phyloP scores from a whole-genome alignment of 2,888 invertebrate genomes.

The Caenorhabditis auriculariae region DNA sequence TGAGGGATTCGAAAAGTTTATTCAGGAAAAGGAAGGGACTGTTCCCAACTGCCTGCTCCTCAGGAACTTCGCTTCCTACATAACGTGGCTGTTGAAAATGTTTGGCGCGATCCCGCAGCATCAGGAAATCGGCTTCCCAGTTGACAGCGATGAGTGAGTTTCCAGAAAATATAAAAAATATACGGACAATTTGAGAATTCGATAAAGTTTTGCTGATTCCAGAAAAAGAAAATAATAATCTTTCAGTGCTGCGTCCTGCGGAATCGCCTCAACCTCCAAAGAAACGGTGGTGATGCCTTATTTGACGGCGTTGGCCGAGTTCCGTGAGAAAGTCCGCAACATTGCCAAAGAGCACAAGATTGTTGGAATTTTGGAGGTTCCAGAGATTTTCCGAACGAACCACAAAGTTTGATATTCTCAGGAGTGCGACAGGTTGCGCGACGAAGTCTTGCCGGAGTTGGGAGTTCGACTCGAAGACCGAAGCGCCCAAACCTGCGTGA shows the following conservation, averaged over 20 bases:
- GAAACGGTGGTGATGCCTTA: constrained; percentile 87
- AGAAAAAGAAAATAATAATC: not conserved
- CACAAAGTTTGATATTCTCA: constrained; percentile 58
- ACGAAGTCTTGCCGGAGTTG: constrained; percentile 81
- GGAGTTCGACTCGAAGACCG: constrained; percentile 86
- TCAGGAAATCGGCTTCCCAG: constrained; percentile 46
- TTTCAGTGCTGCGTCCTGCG: constrained; percentile 2
- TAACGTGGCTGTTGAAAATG: constrained; percentile 71
- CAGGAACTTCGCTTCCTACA: constrained; percentile 77
- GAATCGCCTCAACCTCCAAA: constrained; percentile 52
- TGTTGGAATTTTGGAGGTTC: constrained; percentile 48
- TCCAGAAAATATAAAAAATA: not conserved
- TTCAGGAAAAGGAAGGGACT: constrained; percentile 67
- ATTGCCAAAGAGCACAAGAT: constrained; percentile 56
- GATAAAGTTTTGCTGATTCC: not conserved
- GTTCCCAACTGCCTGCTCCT: constrained; percentile 74
- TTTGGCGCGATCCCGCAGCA: constrained; percentile 65
- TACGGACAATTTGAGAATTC: not conserved
- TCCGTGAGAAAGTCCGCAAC: constrained; percentile 72
- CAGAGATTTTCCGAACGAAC: not conserved
- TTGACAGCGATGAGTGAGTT: constrained; percentile 30
- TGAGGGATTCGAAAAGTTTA: not conserved
- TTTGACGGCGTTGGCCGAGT: constrained; percentile 80
- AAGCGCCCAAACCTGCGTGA: constrained; percentile 73
- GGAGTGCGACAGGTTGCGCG: constrained; percentile 85